Evolutionary conservation across 2,888 invertebrate species (phyloP).

Genomic region (Embidobia sp.): DNA sequence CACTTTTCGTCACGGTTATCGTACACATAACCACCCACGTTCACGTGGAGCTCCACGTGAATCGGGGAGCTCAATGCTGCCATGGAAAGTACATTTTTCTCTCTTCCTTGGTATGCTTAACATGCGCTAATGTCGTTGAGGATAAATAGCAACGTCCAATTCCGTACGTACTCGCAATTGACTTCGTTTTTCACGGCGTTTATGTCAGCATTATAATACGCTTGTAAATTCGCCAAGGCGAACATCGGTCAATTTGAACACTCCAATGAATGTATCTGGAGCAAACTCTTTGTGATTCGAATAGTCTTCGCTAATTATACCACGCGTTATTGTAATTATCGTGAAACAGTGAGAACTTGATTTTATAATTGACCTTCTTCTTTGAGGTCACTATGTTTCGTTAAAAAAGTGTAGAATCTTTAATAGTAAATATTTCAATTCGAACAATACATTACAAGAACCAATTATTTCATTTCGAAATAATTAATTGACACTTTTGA

Average conservation of each 20-base stretch:
- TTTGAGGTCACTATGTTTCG: too few relatives aligned
- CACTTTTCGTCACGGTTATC: slow-evolving; percentile 64
- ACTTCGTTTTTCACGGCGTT: slow-evolving; percentile 33
- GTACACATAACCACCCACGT: slow-evolving; percentile 74
- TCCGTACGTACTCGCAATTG: slow-evolving; percentile 37
- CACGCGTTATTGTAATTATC: too few relatives aligned
- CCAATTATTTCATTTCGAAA: too few relatives aligned
- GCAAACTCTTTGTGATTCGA: not conserved
- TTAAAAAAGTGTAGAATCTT: too few relatives aligned
- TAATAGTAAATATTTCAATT: too few relatives aligned
- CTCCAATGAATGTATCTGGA: not conserved
- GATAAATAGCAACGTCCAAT: slow-evolving; percentile 56
- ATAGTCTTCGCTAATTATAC: too few relatives aligned
- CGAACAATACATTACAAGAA: too few relatives aligned
- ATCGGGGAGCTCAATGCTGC: slow-evolving; percentile 71
- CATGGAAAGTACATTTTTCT: slow-evolving; percentile 71
- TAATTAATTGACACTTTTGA: too few relatives aligned
- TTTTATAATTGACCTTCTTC: too few relatives aligned
- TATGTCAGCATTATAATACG: slow-evolving; percentile 5
- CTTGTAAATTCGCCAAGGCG: slow-evolving; percentile 5
- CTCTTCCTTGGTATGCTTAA: slow-evolving; percentile 62
- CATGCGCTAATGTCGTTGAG: slow-evolving; percentile 57
- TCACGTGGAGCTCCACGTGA: slow-evolving; percentile 80
- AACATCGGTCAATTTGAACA: not conserved
- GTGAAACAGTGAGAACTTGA: too few relatives aligned